Conservation (phyloP, 2,888 invertebrate species). For the Cryptophagus acutangulus region DNA sequence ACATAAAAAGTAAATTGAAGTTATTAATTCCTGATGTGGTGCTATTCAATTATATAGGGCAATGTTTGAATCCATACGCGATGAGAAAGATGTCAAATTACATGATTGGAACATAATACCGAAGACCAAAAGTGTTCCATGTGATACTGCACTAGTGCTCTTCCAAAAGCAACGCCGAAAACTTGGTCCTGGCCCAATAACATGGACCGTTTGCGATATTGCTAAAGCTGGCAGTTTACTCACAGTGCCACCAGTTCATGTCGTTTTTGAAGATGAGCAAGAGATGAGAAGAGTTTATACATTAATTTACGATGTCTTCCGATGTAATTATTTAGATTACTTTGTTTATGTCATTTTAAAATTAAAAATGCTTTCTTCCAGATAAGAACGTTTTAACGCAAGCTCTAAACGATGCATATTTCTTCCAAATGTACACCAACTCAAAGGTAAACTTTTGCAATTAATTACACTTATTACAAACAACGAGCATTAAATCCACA, state of each 20-base stretch:
- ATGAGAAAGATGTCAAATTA: conserved; percentile 34
- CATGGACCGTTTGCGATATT: conserved; percentile 49
- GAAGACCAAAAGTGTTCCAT: conserved; percentile 27
- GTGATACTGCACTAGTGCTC: conserved; percentile 22
- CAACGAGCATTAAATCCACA: no score
- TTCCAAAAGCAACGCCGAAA: conserved; percentile 7
- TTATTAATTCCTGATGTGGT: no score
- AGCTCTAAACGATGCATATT: conserved; percentile 59
- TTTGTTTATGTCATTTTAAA: conserved; percentile 1
- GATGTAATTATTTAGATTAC: conserved; percentile 56
- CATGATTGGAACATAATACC: conserved; percentile 44
- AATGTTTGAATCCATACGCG: conserved; percentile 14
- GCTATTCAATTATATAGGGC: no score
- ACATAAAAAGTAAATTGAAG: no score
- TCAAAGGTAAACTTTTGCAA: neutral
- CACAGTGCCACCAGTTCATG: conserved; percentile 50
- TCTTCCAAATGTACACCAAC: conserved; percentile 54
- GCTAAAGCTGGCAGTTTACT: conserved; percentile 56
- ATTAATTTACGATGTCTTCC: conserved; percentile 67
- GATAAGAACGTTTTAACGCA: conserved; percentile 65
- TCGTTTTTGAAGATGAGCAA: conserved; percentile 59
- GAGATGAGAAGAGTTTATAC: conserved; percentile 70
- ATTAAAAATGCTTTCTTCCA: no score
- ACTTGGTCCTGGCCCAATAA: conserved; percentile 29
- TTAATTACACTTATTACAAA: no score